These are phyloP conservation scores for Hyperoplus immaculatus DNA, from an alignment of 2,797 vertebrate species.

Conservation along the genomic window DNA sequence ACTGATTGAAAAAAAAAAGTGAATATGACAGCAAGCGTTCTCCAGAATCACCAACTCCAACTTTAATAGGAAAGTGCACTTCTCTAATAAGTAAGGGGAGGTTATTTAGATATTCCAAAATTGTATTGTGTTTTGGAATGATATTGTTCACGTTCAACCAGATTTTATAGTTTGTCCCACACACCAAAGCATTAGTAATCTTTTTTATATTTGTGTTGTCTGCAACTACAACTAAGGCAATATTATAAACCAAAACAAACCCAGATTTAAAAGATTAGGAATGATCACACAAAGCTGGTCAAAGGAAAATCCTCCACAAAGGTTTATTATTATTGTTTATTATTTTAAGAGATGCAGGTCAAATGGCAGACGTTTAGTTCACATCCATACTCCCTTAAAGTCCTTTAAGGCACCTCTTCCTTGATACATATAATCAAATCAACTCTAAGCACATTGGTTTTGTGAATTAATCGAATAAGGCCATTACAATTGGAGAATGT, in stretches of 20 bases:
- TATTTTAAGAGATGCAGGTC: too few species aligned
- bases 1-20: too few species aligned
- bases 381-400: constrained; percentile 3
- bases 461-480: constrained; percentile 28
- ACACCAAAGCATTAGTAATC: neutral
- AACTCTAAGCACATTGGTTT: constrained; percentile 25
- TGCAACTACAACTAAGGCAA: neutral
- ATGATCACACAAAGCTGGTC: too few species aligned
- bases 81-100: neutral
- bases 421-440: constrained; percentile 25
- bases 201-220: neutral
- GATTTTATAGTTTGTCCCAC: neutral
- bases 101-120: neutral
- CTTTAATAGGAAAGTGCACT: neutral
- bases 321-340: too few species aligned
- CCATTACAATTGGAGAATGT: constrained; percentile 16
- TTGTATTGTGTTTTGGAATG: neutral
- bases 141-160: neutral
- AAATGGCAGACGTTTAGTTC: too few species aligned
- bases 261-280: too few species aligned
- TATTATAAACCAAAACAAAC: neutral
- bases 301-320: too few species aligned
- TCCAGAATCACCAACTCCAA: too few species aligned
- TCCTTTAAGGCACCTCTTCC: constrained; percentile 28
- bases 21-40: too few species aligned